Base-by-base conservation (phyloP, 1,140 invertebrate genomes). In the Trichonephila clavipes region DNA sequence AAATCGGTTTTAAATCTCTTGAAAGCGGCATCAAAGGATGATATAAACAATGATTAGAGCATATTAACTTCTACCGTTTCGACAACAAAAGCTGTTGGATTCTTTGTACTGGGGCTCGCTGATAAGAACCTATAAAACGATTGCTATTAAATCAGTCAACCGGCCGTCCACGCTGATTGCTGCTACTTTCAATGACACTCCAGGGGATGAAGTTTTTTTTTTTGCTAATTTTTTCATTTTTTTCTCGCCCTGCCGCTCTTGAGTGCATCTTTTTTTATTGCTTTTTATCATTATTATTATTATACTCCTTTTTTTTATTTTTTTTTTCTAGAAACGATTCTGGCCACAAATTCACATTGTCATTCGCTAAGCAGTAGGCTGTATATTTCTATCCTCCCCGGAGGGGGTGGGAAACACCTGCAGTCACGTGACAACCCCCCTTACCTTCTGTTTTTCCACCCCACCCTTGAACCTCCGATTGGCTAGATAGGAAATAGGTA, bases 401-500 rank as follows among this genome's bases (percentile, higher is more conserved):
- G 90, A 81, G 58, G 90, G 77, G 90, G 90, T 81, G 90, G 90
- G 81, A 92, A 92, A 92, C 90, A 92, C 82, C 90, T 83, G 90
- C 90, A 85, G 81, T 92, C 90, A 92, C 77, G 81, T 92, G 90
- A 92, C 58, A 18, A 40, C 21, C 81, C 77, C 40, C 77, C 40
- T 28, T 64, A 24, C 44, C 64, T 81, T 10, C 69, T 24, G n/a
- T 92, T 89, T 66, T 89, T 24, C 77, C 62, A 64, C 81, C 77
- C 81, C 69, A 64, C n/a, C 28, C 24, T 82, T 81, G 58, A 34
- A 69, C 61, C 82, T 83, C 59, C 59, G 90, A 92, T 92, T 92
- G 90, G 90, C 90, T 61, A 92, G 90, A 85, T 92, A 92, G 34
- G 61, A 16, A 85, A 92, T 18, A 85, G 82, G 90, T 92, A 92